Percentiles rank a stretch among this genome's conserved stretches.
These are phyloP conservation scores for Sorex fumeus DNA, from an alignment of 2,113 vertebrate genomes.

Conservation along the genomic window DNA sequence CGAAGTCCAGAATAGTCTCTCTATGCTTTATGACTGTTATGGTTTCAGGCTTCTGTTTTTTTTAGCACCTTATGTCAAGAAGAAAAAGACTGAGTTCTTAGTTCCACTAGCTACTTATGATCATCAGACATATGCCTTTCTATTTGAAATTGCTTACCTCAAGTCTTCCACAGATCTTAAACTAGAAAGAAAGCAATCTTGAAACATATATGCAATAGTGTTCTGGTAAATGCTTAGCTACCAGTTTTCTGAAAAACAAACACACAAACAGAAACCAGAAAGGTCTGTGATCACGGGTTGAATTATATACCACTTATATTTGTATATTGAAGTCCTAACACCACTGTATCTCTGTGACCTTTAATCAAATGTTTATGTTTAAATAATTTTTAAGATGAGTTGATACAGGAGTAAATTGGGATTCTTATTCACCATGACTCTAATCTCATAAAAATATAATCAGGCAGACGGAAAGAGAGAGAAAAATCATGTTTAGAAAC, in stretches of 20 bases:
- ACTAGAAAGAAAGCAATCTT: background rate
- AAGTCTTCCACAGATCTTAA: background rate
- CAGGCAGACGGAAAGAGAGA: background rate
- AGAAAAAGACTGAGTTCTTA: background rate
- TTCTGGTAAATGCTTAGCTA: background rate
- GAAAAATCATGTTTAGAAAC: background rate
- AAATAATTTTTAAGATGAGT: constrained; percentile 4
- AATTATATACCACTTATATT: background rate
- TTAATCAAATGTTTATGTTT: background rate
- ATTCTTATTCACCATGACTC: background rate
- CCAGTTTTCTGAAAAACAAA: background rate
- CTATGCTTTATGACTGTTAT: background rate
- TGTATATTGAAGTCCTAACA: background rate
- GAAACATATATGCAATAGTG: background rate
- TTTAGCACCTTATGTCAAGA: background rate
- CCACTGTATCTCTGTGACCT: background rate
- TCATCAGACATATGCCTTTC: background rate
- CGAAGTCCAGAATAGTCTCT: background rate
- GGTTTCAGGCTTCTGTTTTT: background rate
- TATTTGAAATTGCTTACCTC: background rate
- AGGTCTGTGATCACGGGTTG: background rate
- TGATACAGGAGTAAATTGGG: background rate
- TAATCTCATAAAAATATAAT: background rate
- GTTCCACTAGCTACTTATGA: background rate
- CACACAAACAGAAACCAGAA: background rate